phyloP scores from a whole-genome alignment of 2,888 invertebrate genomes.

The Galeruca laticollis region DNA sequence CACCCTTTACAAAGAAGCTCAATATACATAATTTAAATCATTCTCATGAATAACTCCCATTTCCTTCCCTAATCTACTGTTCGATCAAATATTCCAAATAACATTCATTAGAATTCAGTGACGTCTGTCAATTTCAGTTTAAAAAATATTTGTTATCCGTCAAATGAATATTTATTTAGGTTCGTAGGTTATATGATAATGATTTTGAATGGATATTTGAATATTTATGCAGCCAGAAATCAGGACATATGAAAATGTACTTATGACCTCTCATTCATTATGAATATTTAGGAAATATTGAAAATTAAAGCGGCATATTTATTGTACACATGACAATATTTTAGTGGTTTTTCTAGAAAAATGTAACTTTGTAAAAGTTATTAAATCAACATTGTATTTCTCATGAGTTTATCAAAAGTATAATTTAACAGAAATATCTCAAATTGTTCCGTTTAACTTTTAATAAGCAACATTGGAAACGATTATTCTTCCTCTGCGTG shows the following conservation, averaged over 20 bases:
- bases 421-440: no score
- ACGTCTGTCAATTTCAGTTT: constrained; percentile 11
- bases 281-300: constrained; percentile 11
- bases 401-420: no score
- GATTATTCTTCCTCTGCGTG: no score
- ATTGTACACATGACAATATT: not conserved
- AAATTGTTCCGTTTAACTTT: no score
- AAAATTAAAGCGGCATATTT: not conserved
- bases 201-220: constrained; percentile 9
- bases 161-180: constrained; percentile 18
- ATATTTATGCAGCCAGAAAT: constrained; percentile 16
- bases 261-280: constrained; percentile 1
- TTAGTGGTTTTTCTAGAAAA: not conserved
- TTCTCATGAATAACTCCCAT: no score
- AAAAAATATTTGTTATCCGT: constrained; percentile 9
- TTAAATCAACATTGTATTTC: no score
- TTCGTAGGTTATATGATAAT: constrained; percentile 24
- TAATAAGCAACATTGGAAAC: no score
- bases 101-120: not conserved
- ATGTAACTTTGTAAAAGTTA: no score
- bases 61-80: not conserved
- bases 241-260: constrained; percentile 9
- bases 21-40: no score
- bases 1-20: no score
- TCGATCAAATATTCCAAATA: not conserved